Conservation (phyloP, 2,888 invertebrate species). For the Blastobasis lacticolella region DNA sequence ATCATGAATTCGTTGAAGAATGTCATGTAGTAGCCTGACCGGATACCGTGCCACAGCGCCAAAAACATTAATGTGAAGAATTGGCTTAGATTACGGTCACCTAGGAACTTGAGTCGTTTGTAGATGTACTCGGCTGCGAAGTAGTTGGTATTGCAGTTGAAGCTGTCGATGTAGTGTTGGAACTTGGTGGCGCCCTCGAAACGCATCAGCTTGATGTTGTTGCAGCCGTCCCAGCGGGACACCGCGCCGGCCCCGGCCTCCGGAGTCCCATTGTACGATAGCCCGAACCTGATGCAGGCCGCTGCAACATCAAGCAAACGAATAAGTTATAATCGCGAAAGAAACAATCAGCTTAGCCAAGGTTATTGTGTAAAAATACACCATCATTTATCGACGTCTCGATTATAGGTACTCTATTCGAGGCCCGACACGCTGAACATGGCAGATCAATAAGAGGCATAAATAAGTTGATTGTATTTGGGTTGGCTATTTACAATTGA, state of each 20-base stretch:
- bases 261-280: slow-evolving; percentile 84
- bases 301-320: slow-evolving; percentile 43
- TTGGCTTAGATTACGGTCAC: slow-evolving; percentile 88
- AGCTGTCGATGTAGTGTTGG: slow-evolving; percentile 90
- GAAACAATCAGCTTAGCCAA: too few species aligned
- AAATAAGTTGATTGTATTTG: too few species aligned
- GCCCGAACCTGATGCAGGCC: slow-evolving; percentile 76
- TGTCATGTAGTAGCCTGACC: slow-evolving; percentile 94
- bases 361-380: too few species aligned
- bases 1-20: slow-evolving; percentile 94
- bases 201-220: slow-evolving; percentile 87
- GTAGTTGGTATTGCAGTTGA: slow-evolving; percentile 96
- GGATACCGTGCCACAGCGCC: slow-evolving; percentile 96
- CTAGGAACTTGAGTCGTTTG: slow-evolving; percentile 93
- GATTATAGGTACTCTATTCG: too few species aligned
- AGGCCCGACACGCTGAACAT: too few species aligned
- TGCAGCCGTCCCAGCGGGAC: slow-evolving; percentile 88
- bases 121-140: slow-evolving; percentile 97
- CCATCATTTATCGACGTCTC: too few species aligned
- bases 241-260: background rate
- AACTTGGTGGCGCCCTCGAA: slow-evolving; percentile 90
- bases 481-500: too few species aligned
- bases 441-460: too few species aligned
- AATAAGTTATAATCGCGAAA: background rate
- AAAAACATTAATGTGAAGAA: slow-evolving; percentile 87